Conservation (phyloP, 1,140 invertebrate species). For the Cotesia typhae region DNA sequence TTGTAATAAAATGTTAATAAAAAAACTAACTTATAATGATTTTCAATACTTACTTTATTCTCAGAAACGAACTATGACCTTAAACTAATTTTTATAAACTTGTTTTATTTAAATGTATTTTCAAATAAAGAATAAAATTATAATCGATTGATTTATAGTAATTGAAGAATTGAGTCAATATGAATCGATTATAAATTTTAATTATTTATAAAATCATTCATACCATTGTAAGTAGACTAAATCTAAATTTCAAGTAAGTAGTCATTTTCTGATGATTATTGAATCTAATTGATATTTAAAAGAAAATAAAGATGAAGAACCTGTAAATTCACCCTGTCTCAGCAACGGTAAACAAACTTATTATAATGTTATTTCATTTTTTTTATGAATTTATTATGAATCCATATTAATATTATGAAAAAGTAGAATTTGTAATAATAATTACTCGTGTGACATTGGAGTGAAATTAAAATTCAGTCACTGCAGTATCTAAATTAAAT, state of each 20-base stretch:
- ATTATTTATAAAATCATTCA: background rate
- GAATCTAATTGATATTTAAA: too few relatives aligned
- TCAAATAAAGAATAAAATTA: too few relatives aligned
- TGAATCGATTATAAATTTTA: background rate
- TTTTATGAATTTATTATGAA: too few relatives aligned
- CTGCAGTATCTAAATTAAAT: too few relatives aligned
- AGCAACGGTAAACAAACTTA: too few relatives aligned
- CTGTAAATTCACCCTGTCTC: too few relatives aligned
- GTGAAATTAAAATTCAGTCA: too few relatives aligned
- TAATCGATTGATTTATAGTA: background rate
- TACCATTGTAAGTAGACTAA: background rate
- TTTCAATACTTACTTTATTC: background rate
- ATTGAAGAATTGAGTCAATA: background rate
- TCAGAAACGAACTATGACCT: background rate
- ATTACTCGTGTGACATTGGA: too few relatives aligned
- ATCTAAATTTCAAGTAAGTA: background rate
- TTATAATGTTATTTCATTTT: too few relatives aligned
- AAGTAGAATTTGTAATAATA: too few relatives aligned
- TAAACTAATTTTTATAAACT: background rate
- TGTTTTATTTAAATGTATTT: background rate
- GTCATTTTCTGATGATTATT: slow-evolving; percentile 7
- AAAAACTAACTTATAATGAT: background rate
- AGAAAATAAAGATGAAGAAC: too few relatives aligned
- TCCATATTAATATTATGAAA: too few relatives aligned
- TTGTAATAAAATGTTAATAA: slow-evolving; percentile 7